phyloP scores from a whole-genome alignment of 2,113 vertebrate genomes.

The Zapus hudsonius region DNA sequence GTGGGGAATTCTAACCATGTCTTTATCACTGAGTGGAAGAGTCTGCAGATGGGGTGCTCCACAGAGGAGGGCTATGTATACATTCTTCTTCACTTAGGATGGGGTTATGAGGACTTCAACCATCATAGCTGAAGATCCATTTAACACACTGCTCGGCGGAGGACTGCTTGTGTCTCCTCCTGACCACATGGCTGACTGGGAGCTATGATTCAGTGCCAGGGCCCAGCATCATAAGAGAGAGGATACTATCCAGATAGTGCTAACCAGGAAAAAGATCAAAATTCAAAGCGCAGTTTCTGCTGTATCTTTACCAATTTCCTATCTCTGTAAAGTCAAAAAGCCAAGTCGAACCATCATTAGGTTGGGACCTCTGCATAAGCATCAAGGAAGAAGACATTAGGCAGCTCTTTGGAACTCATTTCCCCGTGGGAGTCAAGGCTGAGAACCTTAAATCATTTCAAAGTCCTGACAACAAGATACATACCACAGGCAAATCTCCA shows the following conservation, averaged over 20 bases:
- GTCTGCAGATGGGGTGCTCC: background rate
- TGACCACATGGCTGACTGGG: background rate
- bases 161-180: background rate
- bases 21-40: background rate
- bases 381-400: background rate
- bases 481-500: constrained; percentile 88
- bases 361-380: background rate
- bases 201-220: background rate
- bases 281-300: background rate
- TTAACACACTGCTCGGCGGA: background rate
- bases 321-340: background rate
- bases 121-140: background rate
- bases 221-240: background rate
- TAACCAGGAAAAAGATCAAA: background rate
- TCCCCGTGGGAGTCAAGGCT: fast-evolving
- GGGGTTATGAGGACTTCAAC: background rate
- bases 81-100: background rate
- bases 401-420: constrained; percentile 43
- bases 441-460: fast-evolving
- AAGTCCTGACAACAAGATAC: constrained; percentile 26
- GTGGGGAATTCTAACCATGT: background rate
- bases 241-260: background rate
- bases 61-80: background rate
- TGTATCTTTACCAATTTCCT: background rate
- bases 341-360: background rate